phyloP scores from a whole-genome alignment of 2,888 invertebrate species.

The Amitus sp. region DNA sequence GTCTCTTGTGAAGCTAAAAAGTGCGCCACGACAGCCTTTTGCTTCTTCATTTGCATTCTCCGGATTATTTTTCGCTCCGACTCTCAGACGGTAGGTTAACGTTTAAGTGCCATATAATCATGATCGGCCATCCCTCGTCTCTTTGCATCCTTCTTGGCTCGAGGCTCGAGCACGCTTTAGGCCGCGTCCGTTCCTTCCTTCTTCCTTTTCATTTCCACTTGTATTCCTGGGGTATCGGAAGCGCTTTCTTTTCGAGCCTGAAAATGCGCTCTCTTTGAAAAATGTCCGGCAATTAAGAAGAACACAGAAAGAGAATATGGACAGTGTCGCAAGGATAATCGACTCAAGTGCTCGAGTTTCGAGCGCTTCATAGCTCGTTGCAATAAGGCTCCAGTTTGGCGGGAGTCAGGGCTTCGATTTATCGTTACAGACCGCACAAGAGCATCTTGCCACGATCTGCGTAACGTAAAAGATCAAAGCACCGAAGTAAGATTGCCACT shows the following conservation, averaged over 20 bases:
- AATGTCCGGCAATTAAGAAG: background rate
- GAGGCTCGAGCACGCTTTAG: slow-evolving; percentile 5
- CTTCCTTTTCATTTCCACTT: slow-evolving; percentile 1
- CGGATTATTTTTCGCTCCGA: slow-evolving; percentile 2
- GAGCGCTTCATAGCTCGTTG: slow-evolving; percentile 10
- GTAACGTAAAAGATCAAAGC: slow-evolving; percentile 45
- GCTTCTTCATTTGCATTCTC: slow-evolving; percentile 5
- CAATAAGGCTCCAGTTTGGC: slow-evolving; percentile 12
- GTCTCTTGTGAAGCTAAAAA: background rate
- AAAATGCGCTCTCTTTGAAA: background rate
- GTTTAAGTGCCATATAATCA: slow-evolving; percentile 46
- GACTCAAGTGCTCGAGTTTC: slow-evolving; percentile 1
- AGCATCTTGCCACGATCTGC: slow-evolving; percentile 20
- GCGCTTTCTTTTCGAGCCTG: background rate
- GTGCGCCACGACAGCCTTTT: slow-evolving; percentile 7
- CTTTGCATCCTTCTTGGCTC: slow-evolving; percentile 11
- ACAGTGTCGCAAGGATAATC: slow-evolving; percentile 1
- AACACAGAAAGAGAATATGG: background rate
- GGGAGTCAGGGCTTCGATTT: slow-evolving; percentile 5
- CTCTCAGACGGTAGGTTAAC: slow-evolving; percentile 25
- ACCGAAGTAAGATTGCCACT: slow-evolving; percentile 35
- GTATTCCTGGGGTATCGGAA: background rate
- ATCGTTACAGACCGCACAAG: slow-evolving; percentile 16
- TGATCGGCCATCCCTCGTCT: slow-evolving; percentile 22
- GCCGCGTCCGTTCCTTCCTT: slow-evolving; percentile 9